Conservation (phyloP, 2,888 invertebrate species). For the Chaitophorus viminalis region DNA sequence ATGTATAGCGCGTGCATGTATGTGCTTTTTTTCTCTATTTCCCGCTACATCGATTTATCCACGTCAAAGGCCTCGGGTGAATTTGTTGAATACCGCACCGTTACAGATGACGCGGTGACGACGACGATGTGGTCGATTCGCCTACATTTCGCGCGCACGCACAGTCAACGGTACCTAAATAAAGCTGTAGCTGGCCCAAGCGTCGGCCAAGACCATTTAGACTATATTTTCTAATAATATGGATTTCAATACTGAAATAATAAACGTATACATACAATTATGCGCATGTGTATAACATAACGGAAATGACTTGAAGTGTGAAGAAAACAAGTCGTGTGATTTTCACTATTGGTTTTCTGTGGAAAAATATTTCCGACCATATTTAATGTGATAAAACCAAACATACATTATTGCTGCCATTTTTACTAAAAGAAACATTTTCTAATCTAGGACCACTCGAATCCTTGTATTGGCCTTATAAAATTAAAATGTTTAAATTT, state of each 20-base stretch:
- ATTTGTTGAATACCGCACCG: background rate
- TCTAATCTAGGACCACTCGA: no score
- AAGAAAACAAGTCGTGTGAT: no score
- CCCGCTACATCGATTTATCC: slow-evolving; percentile 26
- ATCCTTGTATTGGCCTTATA: no score
- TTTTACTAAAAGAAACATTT: no score
- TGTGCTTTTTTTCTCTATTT: background rate
- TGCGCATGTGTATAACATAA: background rate
- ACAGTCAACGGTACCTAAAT: no score
- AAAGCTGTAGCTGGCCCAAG: background rate
- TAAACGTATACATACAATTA: background rate
- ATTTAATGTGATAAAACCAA: no score
- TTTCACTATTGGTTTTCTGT: no score
- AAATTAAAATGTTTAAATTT: no score
- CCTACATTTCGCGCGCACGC: background rate
- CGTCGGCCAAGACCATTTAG: background rate
- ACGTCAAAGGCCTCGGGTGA: slow-evolving; percentile 16
- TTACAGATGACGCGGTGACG: background rate
- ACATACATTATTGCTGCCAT: no score
- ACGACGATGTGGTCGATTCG: background rate
- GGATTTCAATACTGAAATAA: background rate
- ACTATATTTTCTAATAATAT: no score
- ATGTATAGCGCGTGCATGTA: background rate
- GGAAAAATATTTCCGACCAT: no score
- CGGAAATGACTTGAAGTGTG: no score